These are phyloP conservation scores for Phrynosoma blainvillii DNA, from an alignment of 2,113 vertebrate genomes.

Conservation along the genomic window DNA sequence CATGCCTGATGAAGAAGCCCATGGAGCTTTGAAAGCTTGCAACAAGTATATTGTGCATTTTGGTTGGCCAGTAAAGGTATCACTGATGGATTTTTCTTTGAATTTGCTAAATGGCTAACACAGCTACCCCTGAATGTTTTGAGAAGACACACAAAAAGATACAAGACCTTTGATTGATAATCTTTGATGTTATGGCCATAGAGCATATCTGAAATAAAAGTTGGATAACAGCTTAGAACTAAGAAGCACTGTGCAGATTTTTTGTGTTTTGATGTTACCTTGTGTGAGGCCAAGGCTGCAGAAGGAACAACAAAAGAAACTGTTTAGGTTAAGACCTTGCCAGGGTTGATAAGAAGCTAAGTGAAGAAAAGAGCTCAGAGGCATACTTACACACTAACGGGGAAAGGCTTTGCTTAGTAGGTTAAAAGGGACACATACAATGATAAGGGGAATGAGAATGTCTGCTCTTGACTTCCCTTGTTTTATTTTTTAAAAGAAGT, in stretches of 20 bases:
- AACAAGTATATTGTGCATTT: too few species aligned
- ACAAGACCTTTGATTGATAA: background rate
- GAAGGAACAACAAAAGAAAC: background rate
- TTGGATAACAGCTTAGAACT: background rate
- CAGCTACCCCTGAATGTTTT: background rate
- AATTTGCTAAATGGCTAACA: too few species aligned
- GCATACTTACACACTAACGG: too few species aligned
- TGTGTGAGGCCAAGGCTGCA: background rate
- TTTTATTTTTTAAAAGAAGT: background rate
- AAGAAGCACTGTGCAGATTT: background rate
- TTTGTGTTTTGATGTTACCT: background rate
- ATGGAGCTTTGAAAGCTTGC: too few species aligned
- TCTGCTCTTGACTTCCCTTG: background rate
- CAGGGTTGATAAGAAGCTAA: background rate
- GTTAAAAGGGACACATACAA: background rate
- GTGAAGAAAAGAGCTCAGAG: background rate
- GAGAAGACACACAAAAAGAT: background rate
- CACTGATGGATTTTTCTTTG: too few species aligned
- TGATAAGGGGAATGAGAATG: background rate
- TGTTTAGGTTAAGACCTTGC: background rate
- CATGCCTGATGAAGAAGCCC: too few species aligned
- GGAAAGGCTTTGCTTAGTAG: background rate
- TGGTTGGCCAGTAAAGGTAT: too few species aligned
- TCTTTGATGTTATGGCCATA: background rate
- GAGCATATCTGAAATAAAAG: background rate